Evolutionary conservation across 2,113 vertebrate genomes (phyloP).

Genomic region (Scophthalmus maximus): DNA sequence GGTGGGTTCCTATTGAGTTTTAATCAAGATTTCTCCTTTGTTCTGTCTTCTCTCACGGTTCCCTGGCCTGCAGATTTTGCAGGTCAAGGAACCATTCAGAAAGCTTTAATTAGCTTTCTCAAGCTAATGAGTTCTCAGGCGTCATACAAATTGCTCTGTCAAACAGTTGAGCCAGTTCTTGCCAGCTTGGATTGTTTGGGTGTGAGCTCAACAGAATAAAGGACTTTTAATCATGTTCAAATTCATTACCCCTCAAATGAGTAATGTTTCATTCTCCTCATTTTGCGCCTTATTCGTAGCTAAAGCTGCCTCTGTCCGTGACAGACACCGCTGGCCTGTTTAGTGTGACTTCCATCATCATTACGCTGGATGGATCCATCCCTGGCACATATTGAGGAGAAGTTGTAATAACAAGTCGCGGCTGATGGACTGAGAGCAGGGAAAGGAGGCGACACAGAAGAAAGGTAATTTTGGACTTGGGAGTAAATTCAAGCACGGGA

Average conservation of each 20-base stretch:
- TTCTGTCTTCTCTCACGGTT: slow-evolving; percentile 67
- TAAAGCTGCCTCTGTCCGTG: slow-evolving; percentile 27
- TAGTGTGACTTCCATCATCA: slow-evolving; percentile 54
- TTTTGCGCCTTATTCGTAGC: slow-evolving; percentile 38
- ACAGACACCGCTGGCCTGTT: slow-evolving; percentile 49
- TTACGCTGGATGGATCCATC: slow-evolving; percentile 50
- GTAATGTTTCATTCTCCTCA: slow-evolving; percentile 64
- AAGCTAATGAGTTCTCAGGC: slow-evolving; percentile 76
- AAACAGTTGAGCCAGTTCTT: slow-evolving; percentile 70
- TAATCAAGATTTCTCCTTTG: slow-evolving; percentile 74
- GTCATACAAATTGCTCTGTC: slow-evolving; percentile 81
- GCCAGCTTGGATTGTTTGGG: slow-evolving; percentile 68
- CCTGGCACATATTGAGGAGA: slow-evolving; percentile 34
- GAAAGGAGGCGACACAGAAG: slow-evolving; percentile 28
- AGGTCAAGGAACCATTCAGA: slow-evolving; percentile 79
- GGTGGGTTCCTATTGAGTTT: slow-evolving; percentile 64
- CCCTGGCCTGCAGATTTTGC: slow-evolving; percentile 66
- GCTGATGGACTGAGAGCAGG: slow-evolving; percentile 48
- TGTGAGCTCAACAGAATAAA: slow-evolving; percentile 57
- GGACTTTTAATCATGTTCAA: slow-evolving; percentile 74
- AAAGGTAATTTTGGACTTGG: slow-evolving; percentile 56
- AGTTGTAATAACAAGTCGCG: slow-evolving; percentile 51
- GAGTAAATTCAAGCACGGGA: slow-evolving; percentile 49
- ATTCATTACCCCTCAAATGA: slow-evolving; percentile 72
- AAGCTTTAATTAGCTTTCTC: slow-evolving; percentile 79